These are phyloP conservation scores for Eretmocerus hayati DNA, from an alignment of 2,888 invertebrate genomes.

Conservation along the genomic window DNA sequence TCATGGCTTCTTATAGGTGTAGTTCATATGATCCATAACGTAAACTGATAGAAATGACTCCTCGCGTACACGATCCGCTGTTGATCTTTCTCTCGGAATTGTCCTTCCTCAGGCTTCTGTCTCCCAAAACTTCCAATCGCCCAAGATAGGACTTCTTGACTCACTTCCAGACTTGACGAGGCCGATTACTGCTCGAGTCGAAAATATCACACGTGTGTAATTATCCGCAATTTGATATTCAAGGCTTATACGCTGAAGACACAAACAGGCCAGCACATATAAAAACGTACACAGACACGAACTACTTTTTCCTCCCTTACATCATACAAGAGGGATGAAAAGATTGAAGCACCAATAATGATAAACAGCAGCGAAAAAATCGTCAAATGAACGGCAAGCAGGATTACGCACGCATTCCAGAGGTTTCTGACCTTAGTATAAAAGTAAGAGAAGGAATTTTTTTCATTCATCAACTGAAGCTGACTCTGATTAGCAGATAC, in stretches of 20 bases:
- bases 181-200: constrained; percentile 25
- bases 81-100: constrained; percentile 4
- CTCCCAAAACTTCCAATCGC: constrained; percentile 1
- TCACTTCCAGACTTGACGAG: constrained; percentile 15
- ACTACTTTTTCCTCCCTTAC: neutral
- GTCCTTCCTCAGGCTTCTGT: constrained; percentile 12
- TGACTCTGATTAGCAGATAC: neutral
- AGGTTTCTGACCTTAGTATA: constrained; percentile 2
- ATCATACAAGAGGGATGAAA: too few relatives aligned
- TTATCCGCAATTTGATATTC: constrained; percentile 16
- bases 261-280: too few relatives aligned
- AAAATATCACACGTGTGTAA: constrained; percentile 23
- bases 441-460: neutral
- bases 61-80: too few relatives aligned
- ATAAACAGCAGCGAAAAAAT: neutral
- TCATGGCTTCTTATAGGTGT: neutral
- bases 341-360: too few relatives aligned
- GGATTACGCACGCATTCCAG: constrained; percentile 13
- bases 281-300: neutral
- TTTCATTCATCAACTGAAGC: neutral
- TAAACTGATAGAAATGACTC: too few relatives aligned
- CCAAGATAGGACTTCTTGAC: constrained; percentile 2
- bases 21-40: too few relatives aligned
- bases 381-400: constrained; percentile 13
- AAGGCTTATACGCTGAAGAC: neutral